Evolutionary conservation across 37 sponge, comb jelly and placozoan genomes (phyloP).

Genomic region (Tethya wilhelma): DNA sequence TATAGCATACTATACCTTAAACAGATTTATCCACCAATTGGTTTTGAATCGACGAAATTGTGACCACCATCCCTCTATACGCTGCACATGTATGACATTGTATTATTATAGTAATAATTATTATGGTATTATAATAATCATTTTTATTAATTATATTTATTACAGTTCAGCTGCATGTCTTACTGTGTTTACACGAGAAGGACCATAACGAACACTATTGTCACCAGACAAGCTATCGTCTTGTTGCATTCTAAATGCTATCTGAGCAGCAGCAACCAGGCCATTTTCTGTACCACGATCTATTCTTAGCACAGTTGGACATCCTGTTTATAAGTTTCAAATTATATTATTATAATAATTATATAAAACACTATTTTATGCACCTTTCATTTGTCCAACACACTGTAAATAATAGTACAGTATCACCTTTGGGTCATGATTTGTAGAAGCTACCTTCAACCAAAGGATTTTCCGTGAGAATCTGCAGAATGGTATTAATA

Average conservation of each 20-base stretch:
- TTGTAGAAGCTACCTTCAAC: constrained; percentile 7
- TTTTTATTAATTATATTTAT: neutral
- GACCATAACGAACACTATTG: constrained; percentile 28
- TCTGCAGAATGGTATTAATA: too few relatives aligned
- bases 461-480: constrained; percentile 23
- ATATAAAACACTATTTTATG: neutral
- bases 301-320: constrained; percentile 24
- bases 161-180: neutral
- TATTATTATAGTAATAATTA: too few relatives aligned
- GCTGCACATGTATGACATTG: neutral
- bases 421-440: neutral
- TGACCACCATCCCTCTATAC: constrained; percentile 52
- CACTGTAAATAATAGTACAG: neutral
- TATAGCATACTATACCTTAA: constrained; percentile 17
- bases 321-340: constrained; percentile 4
- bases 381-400: constrained; percentile 3
- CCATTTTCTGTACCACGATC: constrained; percentile 47
- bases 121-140: too few relatives aligned
- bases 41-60: constrained; percentile 15
- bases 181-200: constrained; percentile 28
- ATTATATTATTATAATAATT: neutral
- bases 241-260: constrained; percentile 1
- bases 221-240: constrained; percentile 18
- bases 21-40: constrained; percentile 31
- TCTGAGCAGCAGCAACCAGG: constrained; percentile 23